Conservation (phyloP, 2,888 invertebrate species). For the Xylota sylvarum region DNA sequence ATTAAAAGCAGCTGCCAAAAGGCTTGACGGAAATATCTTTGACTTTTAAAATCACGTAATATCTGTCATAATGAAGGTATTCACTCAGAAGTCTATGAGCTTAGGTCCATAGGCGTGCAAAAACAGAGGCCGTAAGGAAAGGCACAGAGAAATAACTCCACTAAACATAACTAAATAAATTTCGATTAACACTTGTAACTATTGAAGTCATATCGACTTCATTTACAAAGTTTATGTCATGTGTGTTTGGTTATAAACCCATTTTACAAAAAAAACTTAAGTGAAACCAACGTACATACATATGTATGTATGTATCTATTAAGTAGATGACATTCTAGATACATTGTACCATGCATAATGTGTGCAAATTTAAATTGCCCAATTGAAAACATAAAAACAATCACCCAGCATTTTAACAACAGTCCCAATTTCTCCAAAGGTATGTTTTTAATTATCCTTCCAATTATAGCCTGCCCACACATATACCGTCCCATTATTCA, state of each 20-base stretch:
- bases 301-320: neutral
- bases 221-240: too few relatives aligned
- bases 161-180: too few relatives aligned
- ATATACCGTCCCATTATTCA: constrained; percentile 1
- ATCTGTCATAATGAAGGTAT: too few relatives aligned
- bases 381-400: constrained; percentile 2
- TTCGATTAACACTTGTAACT: too few relatives aligned
- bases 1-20: too few relatives aligned
- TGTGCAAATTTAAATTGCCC: constrained; percentile 9
- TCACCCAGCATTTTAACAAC: neutral
- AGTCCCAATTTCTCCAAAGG: constrained; percentile 17
- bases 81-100: too few relatives aligned
- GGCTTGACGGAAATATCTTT: too few relatives aligned
- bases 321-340: neutral
- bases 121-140: too few relatives aligned
- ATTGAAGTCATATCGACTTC: too few relatives aligned
- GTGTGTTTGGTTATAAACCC: neutral
- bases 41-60: too few relatives aligned
- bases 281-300: neutral
- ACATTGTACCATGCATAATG: neutral
- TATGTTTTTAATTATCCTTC: constrained; percentile 51
- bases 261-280: neutral
- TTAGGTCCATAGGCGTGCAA: too few relatives aligned
- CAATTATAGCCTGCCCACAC: constrained; percentile 48
- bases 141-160: too few relatives aligned